Evolutionary conservation across 1,140 invertebrate species (phyloP).

Genomic region (Lepidurus apus): DNA sequence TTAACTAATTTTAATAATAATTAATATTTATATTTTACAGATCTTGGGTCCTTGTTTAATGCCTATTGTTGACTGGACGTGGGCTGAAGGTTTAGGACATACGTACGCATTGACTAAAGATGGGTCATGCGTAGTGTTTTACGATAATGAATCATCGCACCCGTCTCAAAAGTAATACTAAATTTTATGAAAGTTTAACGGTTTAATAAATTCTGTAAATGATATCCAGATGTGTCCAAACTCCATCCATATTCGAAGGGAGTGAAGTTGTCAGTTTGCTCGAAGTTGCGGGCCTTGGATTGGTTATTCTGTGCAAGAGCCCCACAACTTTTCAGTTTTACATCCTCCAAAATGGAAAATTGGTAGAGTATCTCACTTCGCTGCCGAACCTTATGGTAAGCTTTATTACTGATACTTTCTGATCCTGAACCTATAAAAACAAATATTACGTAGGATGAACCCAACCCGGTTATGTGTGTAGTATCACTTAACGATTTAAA

Average conservation of each 20-base stretch:
- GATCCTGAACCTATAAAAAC: background rate
- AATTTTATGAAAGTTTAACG: background rate
- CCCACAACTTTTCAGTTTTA: background rate
- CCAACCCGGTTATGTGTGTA: background rate
- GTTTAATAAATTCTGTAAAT: too few species aligned
- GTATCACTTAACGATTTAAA: background rate
- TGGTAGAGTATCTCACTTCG: background rate
- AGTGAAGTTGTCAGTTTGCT: background rate
- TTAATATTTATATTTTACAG: background rate
- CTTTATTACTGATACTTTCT: background rate
- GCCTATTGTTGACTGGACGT: background rate
- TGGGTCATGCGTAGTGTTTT: background rate
- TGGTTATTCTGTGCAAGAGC: background rate
- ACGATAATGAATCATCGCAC: background rate
- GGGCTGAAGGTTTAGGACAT: background rate
- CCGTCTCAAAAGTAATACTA: background rate
- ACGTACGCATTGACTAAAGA: background rate
- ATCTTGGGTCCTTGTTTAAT: background rate
- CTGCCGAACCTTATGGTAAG: background rate
- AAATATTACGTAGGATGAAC: background rate
- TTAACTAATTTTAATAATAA: background rate
- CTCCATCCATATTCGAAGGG: background rate
- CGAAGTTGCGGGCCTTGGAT: background rate
- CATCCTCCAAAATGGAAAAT: background rate
- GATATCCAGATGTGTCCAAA: too few species aligned